Evolutionary conservation across 2,797 vertebrate species (phyloP).

Genomic region (Coendou prehensilis): DNA sequence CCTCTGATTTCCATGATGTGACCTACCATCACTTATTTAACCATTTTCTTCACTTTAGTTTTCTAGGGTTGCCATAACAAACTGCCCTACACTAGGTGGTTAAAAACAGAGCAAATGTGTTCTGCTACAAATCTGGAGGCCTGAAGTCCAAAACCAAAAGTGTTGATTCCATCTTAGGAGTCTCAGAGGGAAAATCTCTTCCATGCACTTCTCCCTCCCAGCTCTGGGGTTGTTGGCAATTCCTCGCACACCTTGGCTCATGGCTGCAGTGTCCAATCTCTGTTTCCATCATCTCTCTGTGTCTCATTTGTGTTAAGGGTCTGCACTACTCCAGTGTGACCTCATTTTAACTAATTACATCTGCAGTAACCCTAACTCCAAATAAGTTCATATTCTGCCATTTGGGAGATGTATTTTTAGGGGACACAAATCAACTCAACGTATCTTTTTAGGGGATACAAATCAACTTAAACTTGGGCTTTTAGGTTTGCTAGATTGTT

Average conservation of each 20-base stretch:
- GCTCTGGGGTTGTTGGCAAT: background rate
- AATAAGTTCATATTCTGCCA: background rate
- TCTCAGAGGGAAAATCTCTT: background rate
- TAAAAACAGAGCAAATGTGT: background rate
- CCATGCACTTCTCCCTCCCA: fast-evolving
- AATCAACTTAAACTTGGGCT: background rate
- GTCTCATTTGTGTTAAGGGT: background rate
- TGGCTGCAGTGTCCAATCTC: fast-evolving
- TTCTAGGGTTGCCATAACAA: background rate
- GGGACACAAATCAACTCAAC: background rate
- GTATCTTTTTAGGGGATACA: background rate
- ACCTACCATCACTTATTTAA: fast-evolving
- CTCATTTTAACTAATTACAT: background rate
- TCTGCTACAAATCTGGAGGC: background rate
- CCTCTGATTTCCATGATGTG: background rate
- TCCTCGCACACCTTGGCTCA: too few relatives aligned
- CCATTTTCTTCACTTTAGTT: background rate
- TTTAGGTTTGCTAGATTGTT: background rate
- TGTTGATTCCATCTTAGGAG: background rate
- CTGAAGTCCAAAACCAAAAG: background rate
- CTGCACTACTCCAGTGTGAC: background rate
- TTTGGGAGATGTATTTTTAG: background rate
- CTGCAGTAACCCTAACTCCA: background rate
- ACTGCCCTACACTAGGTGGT: background rate
- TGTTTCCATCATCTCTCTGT: background rate